Percentiles rank a stretch among this genome's conserved stretches.
Conservation (phyloP, 64 coral and sea anemone species). For the Montipora efflorescens region DNA sequence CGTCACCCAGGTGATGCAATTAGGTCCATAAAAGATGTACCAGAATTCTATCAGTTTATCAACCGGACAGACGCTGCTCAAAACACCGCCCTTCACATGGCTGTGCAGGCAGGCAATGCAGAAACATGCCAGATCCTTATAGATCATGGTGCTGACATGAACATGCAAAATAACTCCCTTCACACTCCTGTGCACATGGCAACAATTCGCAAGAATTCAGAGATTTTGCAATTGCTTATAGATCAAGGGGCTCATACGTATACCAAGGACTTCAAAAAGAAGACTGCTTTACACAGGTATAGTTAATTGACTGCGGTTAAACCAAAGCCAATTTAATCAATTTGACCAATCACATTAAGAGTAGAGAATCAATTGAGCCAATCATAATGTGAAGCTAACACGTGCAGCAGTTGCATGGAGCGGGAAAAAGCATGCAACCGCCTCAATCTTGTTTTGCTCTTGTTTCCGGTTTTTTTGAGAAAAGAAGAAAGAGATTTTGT, state of each 20-base stretch:
- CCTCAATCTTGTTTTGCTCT: too few species aligned
- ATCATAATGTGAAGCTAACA: too few species aligned
- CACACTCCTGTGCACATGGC: conserved; percentile 74
- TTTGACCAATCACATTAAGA: too few species aligned
- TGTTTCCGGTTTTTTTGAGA: neutral
- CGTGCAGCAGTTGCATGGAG: too few species aligned
- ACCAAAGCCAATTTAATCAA: too few species aligned
- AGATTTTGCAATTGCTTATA: conserved; percentile 48
- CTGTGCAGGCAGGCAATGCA: conserved; percentile 60
- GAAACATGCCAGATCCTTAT: conserved; percentile 51
- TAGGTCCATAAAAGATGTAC: neutral
- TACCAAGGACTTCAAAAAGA: neutral
- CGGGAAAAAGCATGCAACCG: too few species aligned
- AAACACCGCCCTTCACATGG: conserved; percentile 69
- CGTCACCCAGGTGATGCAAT: conserved; percentile 30
- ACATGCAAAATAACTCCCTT: conserved; percentile 28
- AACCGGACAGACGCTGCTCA: conserved; percentile 45
- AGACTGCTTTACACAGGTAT: conserved; percentile 66
- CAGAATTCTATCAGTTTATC: conserved; percentile 27
- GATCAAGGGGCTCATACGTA: conserved; percentile 16
- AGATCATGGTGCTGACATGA: conserved; percentile 51
- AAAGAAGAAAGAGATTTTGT: too few species aligned
- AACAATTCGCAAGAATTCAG: neutral
- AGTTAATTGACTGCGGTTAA: neutral
- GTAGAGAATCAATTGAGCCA: too few species aligned